Conservation (phyloP, 2,113 vertebrate genomes). For the Pedetes capensis region DNA sequence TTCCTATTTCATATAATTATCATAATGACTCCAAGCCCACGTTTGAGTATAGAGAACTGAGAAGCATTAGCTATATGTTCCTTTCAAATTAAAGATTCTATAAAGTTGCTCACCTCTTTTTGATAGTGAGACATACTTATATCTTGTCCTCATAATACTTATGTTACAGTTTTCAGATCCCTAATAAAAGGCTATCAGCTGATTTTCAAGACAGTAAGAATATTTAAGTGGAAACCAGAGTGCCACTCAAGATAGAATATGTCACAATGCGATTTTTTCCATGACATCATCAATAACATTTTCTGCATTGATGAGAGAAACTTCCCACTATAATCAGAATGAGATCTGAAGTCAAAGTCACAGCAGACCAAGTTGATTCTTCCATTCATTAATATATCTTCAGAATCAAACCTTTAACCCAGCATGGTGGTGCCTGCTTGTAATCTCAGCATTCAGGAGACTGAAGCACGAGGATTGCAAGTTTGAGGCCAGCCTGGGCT, state of each 20-base stretch:
- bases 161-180: not conserved
- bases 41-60: not conserved
- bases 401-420: not conserved
- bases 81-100: not conserved
- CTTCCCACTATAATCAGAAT: not conserved
- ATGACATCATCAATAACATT: not conserved
- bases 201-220: not conserved
- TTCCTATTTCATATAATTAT: not conserved
- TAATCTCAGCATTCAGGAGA: not conserved
- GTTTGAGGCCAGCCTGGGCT: not conserved
- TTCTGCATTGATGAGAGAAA: not conserved
- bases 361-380: not conserved
- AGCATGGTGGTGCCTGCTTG: not conserved
- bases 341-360: not conserved
- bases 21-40: not conserved
- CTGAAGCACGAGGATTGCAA: not conserved
- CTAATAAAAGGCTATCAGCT: not conserved
- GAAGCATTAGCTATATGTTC: not conserved
- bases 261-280: not conserved
- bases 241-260: constrained; percentile 7
- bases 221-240: constrained; percentile 13
- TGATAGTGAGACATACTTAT: not conserved
- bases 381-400: not conserved
- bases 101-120: not conserved
- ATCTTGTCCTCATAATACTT: not conserved